Conservation (phyloP, 2,797 vertebrate genomes). For the Neomorphus geoffroyi region DNA sequence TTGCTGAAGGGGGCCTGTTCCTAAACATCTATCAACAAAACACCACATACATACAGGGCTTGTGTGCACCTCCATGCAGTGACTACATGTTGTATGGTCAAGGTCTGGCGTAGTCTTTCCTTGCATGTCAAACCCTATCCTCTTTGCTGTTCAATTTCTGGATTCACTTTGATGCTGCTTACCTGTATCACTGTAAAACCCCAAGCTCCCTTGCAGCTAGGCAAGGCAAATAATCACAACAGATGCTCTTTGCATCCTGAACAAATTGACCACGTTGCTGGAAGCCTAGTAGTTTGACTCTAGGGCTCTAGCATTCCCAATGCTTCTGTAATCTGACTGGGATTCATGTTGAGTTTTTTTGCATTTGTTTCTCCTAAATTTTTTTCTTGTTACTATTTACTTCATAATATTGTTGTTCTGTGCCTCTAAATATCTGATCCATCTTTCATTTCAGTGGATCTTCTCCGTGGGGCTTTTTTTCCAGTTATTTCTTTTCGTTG, state of each 20-base stretch:
- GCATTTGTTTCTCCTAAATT: not conserved
- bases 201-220: not conserved
- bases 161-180: not conserved
- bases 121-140: accelerated
- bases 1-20: not conserved
- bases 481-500: not conserved
- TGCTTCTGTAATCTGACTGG: accelerated
- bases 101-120: not conserved
- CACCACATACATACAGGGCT: accelerated
- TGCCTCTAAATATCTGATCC: not conserved
- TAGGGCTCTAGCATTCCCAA: not conserved
- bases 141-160: not conserved
- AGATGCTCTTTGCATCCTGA: not conserved
- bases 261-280: not conserved
- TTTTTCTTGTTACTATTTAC: not conserved
- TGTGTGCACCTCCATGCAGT: not conserved
- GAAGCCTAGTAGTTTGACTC: accelerated
- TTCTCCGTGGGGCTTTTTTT: not conserved
- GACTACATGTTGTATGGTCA: accelerated
- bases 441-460: not conserved
- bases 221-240: too few species aligned
- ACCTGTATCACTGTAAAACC: accelerated
- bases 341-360: too few species aligned
- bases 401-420: not conserved
- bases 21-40: not conserved